These are phyloP conservation scores for Rhynchotus rufescens DNA, from an alignment of 2,797 vertebrate genomes.

Conservation along the genomic window DNA sequence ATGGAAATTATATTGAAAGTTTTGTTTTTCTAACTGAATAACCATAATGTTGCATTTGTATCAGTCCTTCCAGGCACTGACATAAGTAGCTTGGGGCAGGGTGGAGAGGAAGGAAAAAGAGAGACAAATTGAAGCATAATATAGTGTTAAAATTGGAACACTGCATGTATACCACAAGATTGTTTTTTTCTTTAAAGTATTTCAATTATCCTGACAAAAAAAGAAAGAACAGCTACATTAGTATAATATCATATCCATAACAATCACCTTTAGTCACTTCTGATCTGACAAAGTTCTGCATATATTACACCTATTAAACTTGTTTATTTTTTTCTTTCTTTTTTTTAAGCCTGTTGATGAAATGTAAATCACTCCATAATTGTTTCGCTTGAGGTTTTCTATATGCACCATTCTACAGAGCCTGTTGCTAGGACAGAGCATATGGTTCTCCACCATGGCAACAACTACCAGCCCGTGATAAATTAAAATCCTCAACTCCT, in stretches of 20 bases:
- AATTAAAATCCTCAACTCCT: not conserved
- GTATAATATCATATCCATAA: constrained; percentile 57
- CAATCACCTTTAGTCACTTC: constrained; percentile 47
- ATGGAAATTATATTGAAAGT: not conserved
- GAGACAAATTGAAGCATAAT: constrained; percentile 22
- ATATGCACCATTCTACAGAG: not conserved
- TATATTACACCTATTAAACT: constrained; percentile 22
- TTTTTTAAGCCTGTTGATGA: not conserved
- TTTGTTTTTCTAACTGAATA: not conserved
- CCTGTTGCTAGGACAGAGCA: constrained; percentile 5
- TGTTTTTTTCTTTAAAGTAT: constrained; percentile 65
- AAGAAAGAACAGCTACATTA: constrained; percentile 49
- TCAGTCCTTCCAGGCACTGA: constrained; percentile 33
- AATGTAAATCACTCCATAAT: not conserved
- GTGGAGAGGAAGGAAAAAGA: constrained; percentile 14
- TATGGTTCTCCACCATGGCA: constrained; percentile 18
- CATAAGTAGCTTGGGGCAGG: constrained; percentile 39
- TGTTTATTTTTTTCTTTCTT: not conserved
- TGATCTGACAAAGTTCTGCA: constrained; percentile 27
- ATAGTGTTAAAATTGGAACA: constrained; percentile 35
- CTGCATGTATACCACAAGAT: constrained; percentile 14
- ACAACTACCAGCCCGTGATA: not conserved
- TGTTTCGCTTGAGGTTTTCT: constrained; percentile 8
- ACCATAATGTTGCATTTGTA: not conserved
- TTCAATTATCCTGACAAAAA: constrained; percentile 65